Evolutionary conservation across 53 echinoderm and acorn worm genomes (phyloP).

Genomic region (Mesocentrotus franciscanus): DNA sequence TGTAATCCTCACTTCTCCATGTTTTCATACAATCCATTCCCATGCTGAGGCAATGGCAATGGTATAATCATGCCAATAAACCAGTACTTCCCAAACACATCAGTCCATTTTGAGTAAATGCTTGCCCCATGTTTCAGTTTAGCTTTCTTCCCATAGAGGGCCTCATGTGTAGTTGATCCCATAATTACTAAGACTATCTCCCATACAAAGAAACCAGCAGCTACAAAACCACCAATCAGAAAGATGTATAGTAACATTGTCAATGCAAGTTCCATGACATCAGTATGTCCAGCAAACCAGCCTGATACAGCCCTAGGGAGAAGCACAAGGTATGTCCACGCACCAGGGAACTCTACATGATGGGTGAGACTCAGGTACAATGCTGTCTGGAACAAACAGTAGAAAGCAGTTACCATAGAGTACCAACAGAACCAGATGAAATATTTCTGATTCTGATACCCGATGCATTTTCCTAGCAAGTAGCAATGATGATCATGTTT

Average conservation of each 20-base stretch:
- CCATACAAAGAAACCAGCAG: conserved; percentile 73
- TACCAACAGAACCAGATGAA: conserved; percentile 75
- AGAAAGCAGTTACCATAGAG: conserved; percentile 66
- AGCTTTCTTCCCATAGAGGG: conserved; percentile 57
- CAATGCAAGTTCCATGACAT: conserved; percentile 57
- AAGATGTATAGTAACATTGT: conserved; percentile 71
- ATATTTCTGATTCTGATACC: conserved; percentile 87
- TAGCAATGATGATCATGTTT: conserved; percentile 88
- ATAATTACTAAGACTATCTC: conserved; percentile 54
- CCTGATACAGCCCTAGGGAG: conserved; percentile 62
- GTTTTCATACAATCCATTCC: conserved; percentile 69
- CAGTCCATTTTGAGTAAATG: conserved; percentile 62
- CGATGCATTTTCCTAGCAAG: conserved; percentile 81
- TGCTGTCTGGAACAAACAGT: conserved; percentile 70
- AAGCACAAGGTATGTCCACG: conserved; percentile 77
- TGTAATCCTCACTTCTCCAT: background rate
- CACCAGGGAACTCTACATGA: conserved; percentile 71
- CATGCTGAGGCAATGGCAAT: conserved; percentile 73
- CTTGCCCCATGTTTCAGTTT: conserved; percentile 46
- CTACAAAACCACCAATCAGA: conserved; percentile 57
- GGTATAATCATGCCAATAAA: conserved; percentile 73
- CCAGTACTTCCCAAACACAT: conserved; percentile 82
- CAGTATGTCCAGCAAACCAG: conserved; percentile 57
- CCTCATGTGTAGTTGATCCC: conserved; percentile 80
- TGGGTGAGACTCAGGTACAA: conserved; percentile 69